Evolutionary conservation across 2,888 invertebrate genomes (phyloP).

Genomic region (Oligia fasciuncula): DNA sequence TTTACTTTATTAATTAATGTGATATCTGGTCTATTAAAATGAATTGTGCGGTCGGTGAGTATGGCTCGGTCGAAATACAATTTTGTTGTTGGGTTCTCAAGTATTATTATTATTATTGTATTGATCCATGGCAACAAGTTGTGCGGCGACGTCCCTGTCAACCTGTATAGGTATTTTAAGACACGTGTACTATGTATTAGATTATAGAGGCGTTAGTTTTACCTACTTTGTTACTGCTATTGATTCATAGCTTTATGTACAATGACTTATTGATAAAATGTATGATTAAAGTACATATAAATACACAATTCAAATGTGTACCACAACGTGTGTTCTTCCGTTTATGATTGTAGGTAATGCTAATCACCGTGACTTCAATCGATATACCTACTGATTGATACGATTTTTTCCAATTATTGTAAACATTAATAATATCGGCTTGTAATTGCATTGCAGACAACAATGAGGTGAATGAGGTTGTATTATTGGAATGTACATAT

Average conservation of each 20-base stretch:
- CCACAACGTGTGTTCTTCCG: not conserved
- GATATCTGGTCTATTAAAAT: too few relatives aligned
- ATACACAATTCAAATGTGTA: not conserved
- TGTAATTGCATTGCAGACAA: slow-evolving; percentile 6
- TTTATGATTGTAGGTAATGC: not conserved
- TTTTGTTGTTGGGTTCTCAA: too few relatives aligned
- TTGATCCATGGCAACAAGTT: too few relatives aligned
- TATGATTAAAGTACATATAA: not conserved
- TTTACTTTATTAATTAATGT: too few relatives aligned
- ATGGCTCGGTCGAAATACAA: too few relatives aligned
- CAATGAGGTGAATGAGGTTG: not conserved
- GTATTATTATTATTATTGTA: too few relatives aligned
- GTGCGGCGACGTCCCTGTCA: too few relatives aligned
- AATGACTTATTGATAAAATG: slow-evolving; percentile 6
- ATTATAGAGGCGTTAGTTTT: not conserved
- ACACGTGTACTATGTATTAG: not conserved
- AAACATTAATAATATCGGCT: not conserved
- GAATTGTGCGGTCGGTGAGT: too few relatives aligned
- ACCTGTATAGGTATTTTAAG: not conserved
- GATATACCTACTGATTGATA: not conserved
- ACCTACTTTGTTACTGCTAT: not conserved
- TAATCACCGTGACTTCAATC: slow-evolving; percentile 6
- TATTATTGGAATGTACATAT: not conserved
- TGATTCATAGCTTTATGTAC: not conserved
- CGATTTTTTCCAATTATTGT: not conserved